Conservation (phyloP, 2,797 vertebrate species). For the Cryptoblepharus egeriae region DNA sequence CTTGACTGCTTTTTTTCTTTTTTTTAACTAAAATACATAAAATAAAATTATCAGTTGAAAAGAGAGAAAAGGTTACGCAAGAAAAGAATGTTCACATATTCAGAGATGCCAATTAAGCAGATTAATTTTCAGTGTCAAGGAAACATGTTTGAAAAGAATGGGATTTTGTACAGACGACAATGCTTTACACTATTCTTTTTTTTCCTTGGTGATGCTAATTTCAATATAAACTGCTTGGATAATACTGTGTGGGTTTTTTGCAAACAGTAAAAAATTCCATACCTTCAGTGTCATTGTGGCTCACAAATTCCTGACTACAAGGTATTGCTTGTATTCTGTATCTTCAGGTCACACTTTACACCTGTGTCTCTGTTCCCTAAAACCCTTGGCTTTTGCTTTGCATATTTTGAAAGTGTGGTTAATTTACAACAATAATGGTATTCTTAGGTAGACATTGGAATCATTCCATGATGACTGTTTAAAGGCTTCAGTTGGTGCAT, state of each 20-base stretch:
- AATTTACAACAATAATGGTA: neutral
- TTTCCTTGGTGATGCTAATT: neutral
- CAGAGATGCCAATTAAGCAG: neutral
- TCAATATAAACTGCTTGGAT: slow-evolving; percentile 1
- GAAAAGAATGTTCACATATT: neutral
- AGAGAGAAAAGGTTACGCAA: slow-evolving; percentile 21
- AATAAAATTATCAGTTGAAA: slow-evolving; percentile 2
- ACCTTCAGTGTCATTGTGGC: neutral
- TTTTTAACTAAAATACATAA: slow-evolving; percentile 15
- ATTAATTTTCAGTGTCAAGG: slow-evolving; percentile 37
- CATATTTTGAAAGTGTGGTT: neutral
- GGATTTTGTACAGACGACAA: too few species aligned
- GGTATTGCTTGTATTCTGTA: neutral
- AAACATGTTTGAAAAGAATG: slow-evolving; percentile 9
- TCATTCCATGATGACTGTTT: neutral
- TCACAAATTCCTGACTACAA: neutral
- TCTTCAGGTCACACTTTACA: neutral
- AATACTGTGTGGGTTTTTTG: neutral
- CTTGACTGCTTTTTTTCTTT: slow-evolving; percentile 50
- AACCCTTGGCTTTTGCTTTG: neutral
- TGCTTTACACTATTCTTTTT: slow-evolving; percentile 8
- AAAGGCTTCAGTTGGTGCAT: neutral
- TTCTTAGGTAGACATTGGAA: neutral
- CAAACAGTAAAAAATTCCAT: neutral
- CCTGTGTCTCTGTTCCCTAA: neutral